Percentiles rank a stretch among this genome's conserved stretches.
These are phyloP conservation scores for Cacatua alba DNA, from an alignment of 2,113 vertebrate genomes.

Conservation along the genomic window DNA sequence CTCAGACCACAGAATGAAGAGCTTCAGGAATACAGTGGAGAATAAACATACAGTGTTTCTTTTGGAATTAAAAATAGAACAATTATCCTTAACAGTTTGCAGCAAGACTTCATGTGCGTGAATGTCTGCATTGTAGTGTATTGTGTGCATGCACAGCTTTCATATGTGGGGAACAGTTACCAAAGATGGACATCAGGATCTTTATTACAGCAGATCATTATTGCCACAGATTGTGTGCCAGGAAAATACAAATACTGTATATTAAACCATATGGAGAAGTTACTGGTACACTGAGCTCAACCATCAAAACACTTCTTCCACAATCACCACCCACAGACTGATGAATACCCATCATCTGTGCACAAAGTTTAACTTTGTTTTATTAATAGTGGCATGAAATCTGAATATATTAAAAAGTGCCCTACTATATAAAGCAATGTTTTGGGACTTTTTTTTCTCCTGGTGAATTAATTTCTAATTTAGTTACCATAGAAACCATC, in stretches of 20 bases:
- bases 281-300: background rate
- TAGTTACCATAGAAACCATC: slow-evolving; percentile 74
- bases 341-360: slow-evolving; percentile 42
- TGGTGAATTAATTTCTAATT: slow-evolving; percentile 50
- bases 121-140: background rate
- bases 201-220: slow-evolving; percentile 3
- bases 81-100: background rate
- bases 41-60: background rate
- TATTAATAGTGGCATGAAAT: slow-evolving; percentile 57
- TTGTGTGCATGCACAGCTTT: background rate
- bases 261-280: slow-evolving; percentile 35
- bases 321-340: slow-evolving; percentile 23
- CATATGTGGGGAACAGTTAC: background rate
- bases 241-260: slow-evolving; percentile 2
- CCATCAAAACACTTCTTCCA: slow-evolving; percentile 2
- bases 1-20: background rate
- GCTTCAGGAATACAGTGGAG: background rate
- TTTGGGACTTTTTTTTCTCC: slow-evolving; percentile 9
- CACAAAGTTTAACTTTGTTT: slow-evolving; percentile 36
- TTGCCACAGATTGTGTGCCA: background rate
- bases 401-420: slow-evolving; percentile 15
- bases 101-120: background rate
- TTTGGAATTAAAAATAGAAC: slow-evolving; percentile 2
- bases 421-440: slow-evolving; percentile 70
- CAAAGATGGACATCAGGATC: slow-evolving; percentile 41